Conservation (phyloP, 2,113 vertebrate genomes). For the Motacilla tschutschensis region DNA sequence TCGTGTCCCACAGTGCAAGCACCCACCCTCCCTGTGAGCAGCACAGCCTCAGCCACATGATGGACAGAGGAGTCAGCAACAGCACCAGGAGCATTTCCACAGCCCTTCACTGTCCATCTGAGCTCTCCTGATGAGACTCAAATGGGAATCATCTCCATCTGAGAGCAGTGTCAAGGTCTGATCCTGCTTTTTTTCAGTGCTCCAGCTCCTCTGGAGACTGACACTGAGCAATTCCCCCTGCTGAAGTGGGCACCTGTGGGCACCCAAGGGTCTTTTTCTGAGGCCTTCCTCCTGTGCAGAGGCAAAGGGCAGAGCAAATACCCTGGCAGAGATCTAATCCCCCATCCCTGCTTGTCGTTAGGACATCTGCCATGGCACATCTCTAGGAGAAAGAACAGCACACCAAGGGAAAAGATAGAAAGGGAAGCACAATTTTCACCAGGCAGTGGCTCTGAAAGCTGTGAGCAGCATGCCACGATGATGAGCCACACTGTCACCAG, state of each 20-base stretch:
- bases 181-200: neutral
- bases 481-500: fast-evolving
- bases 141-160: neutral
- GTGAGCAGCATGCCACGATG: neutral
- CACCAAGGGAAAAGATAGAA: neutral
- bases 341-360: neutral
- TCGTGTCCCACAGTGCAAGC: neutral
- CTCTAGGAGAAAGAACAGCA: neutral
- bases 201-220: neutral
- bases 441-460: neutral
- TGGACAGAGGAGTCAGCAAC: neutral
- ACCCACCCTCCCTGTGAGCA: neutral
- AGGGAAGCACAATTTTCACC: neutral
- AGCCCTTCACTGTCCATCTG: neutral
- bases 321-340: neutral
- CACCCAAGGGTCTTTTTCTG: no score
- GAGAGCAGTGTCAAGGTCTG: neutral
- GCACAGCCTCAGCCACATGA: fast-evolving
- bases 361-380: neutral
- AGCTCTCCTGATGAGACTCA: neutral
- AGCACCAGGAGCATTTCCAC: neutral
- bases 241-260: neutral
- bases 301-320: neutral
- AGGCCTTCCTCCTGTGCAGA: neutral
- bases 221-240: neutral